A percentile compares a stretch with the other conserved stretches of the same genome.
These are phyloP conservation scores for Takifugu rubripes DNA, from an alignment of 2,797 vertebrate species.

Conservation along the genomic window DNA sequence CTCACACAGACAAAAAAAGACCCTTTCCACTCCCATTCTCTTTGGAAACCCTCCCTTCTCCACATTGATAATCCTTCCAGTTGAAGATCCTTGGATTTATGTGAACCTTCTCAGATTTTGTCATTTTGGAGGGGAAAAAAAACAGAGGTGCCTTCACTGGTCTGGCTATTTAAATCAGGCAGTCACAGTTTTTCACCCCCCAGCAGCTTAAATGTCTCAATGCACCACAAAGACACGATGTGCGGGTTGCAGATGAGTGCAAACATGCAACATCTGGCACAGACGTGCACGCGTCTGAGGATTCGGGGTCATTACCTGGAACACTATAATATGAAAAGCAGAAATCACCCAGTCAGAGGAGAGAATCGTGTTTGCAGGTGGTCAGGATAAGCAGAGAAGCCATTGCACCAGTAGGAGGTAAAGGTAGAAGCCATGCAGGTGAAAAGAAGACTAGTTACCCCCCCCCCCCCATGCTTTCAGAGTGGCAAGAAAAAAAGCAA, in stretches of 20 bases:
- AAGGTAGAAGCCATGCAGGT: conserved; percentile 55
- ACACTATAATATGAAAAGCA: conserved; percentile 47
- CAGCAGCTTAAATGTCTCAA: conserved; percentile 14
- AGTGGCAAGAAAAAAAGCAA: conserved; percentile 22
- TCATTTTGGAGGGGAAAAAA: conserved; percentile 27
- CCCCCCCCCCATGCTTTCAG: conserved; percentile 21
- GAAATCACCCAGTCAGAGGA: conserved; percentile 68
- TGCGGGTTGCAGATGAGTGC: neutral
- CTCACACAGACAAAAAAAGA: conserved; percentile 14
- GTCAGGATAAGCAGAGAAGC: conserved; percentile 63
- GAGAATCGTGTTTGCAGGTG: conserved; percentile 64
- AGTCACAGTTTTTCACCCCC: conserved; percentile 7
- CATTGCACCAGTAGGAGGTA: conserved; percentile 63
- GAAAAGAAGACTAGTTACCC: conserved; percentile 39
- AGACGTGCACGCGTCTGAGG: conserved; percentile 37
- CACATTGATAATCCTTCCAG: conserved; percentile 50
- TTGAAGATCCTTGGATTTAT: conserved; percentile 49
- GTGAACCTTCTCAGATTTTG: conserved; percentile 53
- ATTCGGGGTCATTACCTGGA: conserved; percentile 53
- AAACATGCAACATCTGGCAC: conserved; percentile 23
- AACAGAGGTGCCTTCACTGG: conserved; percentile 3
- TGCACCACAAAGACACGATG: conserved; percentile 17
- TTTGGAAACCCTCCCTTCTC: conserved; percentile 45
- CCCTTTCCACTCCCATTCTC: conserved; percentile 56
- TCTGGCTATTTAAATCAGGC: neutral